Percentiles rank a stretch among this genome's conserved stretches.
These are phyloP conservation scores for Nothocercus julius DNA, from an alignment of 2,113 vertebrate species.

Conservation along the genomic window DNA sequence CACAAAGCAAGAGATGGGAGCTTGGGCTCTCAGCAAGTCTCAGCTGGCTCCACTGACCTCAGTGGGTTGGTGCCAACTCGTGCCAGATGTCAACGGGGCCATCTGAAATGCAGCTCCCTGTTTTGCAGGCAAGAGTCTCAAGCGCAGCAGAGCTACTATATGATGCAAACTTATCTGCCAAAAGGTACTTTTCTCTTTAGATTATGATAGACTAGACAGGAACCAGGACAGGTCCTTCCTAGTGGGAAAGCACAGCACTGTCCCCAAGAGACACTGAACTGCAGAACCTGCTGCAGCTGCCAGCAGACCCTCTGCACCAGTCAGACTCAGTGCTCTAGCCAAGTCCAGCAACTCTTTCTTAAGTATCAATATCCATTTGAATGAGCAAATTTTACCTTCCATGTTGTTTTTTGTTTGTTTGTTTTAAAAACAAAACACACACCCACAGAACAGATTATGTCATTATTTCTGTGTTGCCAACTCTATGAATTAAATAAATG, in stretches of 20 bases:
- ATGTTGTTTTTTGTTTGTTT: neutral
- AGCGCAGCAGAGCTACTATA: neutral
- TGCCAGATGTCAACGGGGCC: neutral
- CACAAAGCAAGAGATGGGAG: neutral
- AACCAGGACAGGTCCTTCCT: neutral
- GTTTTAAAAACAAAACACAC: neutral
- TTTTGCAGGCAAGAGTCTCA: neutral
- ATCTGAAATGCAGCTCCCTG: neutral
- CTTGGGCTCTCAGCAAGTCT: neutral
- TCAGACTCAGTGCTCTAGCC: neutral
- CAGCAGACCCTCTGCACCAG: neutral
- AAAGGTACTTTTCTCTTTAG: neutral
- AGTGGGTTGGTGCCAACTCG: neutral
- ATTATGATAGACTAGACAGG: neutral
- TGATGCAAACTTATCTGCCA: neutral
- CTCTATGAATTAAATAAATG: neutral
- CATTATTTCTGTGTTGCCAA: neutral
- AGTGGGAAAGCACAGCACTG: neutral
- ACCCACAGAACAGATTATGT: neutral
- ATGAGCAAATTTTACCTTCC: neutral
- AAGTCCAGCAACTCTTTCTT: neutral
- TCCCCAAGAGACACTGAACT: too few species aligned
- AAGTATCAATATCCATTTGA: neutral
- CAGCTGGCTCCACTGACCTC: neutral
- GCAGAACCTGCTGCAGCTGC: neutral